These are phyloP conservation scores for Agrochola lychnidis DNA, from an alignment of 2,888 invertebrate species.

Conservation along the genomic window DNA sequence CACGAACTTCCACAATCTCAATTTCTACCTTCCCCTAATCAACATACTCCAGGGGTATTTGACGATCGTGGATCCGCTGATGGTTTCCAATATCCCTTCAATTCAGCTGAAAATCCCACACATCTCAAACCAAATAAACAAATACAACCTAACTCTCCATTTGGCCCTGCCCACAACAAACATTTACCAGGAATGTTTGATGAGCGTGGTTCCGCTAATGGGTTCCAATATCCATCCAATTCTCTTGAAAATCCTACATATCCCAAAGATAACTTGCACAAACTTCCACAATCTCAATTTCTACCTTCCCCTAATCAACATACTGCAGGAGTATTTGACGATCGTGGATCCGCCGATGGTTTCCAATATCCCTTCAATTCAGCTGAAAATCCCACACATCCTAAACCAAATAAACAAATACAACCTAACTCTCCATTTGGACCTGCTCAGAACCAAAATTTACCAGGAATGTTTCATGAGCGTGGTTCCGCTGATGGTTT, in stretches of 20 bases:
- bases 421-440: no score
- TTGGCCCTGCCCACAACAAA: background rate
- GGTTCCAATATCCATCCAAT: background rate
- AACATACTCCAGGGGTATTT: background rate
- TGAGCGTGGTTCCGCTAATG: background rate
- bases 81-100: background rate
- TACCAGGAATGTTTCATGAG: background rate
- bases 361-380: background rate
- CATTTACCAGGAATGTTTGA: background rate
- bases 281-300: background rate
- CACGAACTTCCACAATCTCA: background rate
- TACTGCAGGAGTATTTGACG: background rate
- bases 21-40: slow-evolving; percentile 7
- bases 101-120: background rate
- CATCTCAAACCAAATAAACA: background rate
- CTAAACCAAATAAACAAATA: no score
- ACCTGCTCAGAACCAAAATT: background rate
- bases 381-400: background rate
- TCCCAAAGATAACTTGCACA: background rate
- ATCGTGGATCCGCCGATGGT: background rate
- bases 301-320: background rate
- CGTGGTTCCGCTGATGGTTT: background rate
- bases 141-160: background rate
- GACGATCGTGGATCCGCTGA: background rate
- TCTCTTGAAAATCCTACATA: background rate